Evolutionary conservation across 2,888 invertebrate species (phyloP), one percentile per base, ranked within the genome.

Genomic region (Sepioteuthis lessoniana): DNA sequence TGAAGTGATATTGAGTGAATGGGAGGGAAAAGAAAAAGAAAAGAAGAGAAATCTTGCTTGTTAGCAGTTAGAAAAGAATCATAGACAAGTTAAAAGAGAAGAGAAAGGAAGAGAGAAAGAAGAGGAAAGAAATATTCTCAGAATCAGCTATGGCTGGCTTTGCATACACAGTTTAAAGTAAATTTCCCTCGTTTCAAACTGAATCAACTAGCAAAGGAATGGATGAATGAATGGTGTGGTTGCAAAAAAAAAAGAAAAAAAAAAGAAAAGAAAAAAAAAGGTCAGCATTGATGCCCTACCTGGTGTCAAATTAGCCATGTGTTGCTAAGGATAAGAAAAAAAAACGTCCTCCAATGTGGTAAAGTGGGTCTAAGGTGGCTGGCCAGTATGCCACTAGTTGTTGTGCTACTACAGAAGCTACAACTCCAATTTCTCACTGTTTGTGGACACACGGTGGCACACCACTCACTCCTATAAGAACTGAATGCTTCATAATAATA

Each of bases 81-180:
- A n/a, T n/a, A n/a, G n/a, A n/a, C n/a, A n/a, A n/a, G n/a, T n/a
- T n/a, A n/a, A n/a, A n/a, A n/a, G 31, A 76, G n/a, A 7, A 76
- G n/a, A n/a, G n/a, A 76, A 16, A n/a, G 16, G 13, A n/a, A 76
- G 10, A 31, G 76, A 60, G 13, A 76, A 76, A 76, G 60, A 60
- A 60, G 60, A 31, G 60, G 28, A 60, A n/a, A 76, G 76, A 76
- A 76, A 76, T 76, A 76, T 76, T 76, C 76, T n/a, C 76, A 76
- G 76, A 76, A 76, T 76, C 76, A 76, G 76, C 76, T 76, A 76
- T 76, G 76, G 76, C 76, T 76, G 76, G 76, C 76, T 76, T 76
- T 76, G 76, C 76, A 76, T 76, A 76, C 76, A 76, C 76, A 76
- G 76, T n/a, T 76, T 76, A 76, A 76, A n/a, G 76, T n/a, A 76